These are phyloP conservation scores for Melanaphis sacchari DNA, from an alignment of 1,140 invertebrate genomes.

Conservation along the genomic window DNA sequence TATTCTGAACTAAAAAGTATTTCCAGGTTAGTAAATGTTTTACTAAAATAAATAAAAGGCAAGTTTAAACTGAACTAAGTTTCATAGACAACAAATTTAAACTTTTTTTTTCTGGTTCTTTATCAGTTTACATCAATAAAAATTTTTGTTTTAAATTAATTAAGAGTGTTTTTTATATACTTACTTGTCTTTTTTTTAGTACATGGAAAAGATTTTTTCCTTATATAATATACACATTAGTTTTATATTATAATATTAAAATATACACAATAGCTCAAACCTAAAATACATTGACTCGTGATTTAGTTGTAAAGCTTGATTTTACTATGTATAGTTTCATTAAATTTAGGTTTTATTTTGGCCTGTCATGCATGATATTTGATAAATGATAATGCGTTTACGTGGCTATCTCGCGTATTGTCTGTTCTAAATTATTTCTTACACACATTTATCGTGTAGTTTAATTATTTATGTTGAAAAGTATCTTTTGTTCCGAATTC, in stretches of 20 bases:
- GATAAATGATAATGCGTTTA: not conserved
- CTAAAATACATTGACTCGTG: not conserved
- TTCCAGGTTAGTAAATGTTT: not conserved
- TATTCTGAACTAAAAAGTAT: not conserved
- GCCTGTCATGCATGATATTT: not conserved
- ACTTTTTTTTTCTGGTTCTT: not conserved
- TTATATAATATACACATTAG: not conserved
- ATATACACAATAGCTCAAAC: not conserved
- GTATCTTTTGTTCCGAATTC: conserved; percentile 5
- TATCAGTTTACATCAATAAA: not conserved
- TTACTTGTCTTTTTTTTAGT: not conserved
- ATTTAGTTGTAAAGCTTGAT: not conserved
- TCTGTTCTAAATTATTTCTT: not conserved
- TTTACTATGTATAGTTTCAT: not conserved
- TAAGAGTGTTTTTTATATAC: not conserved
- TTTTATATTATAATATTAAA: too few relatives aligned
- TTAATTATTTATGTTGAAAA: not conserved
- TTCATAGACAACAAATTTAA: not conserved
- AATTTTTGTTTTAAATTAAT: not conserved
- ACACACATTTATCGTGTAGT: not conserved
- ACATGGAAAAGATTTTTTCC: not conserved
- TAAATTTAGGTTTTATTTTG: not conserved
- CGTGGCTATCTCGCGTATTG: not conserved
- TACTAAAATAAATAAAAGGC: not conserved
- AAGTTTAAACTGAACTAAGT: not conserved